These are phyloP conservation scores for Stegophylla sp. DNA, from an alignment of 2,888 invertebrate species.

Conservation along the genomic window DNA sequence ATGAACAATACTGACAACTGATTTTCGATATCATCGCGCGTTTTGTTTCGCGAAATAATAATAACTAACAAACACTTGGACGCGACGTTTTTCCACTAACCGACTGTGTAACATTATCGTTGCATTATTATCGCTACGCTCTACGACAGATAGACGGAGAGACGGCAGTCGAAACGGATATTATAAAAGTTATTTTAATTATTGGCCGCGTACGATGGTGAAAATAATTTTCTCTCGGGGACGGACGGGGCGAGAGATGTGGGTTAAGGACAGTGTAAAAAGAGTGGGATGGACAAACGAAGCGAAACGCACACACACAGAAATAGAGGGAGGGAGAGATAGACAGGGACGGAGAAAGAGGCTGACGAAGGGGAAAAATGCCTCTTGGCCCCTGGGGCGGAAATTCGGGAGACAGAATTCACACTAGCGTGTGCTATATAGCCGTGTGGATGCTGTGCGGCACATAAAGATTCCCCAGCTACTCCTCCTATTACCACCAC, in stretches of 20 bases:
- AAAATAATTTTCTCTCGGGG: not conserved
- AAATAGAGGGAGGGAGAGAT: too few species aligned
- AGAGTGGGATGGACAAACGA: too few species aligned
- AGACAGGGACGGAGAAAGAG: not conserved
- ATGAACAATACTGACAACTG: not conserved
- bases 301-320: too few species aligned
- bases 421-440: not conserved
- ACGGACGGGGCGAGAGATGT: not conserved
- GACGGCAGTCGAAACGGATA: conserved; percentile 17
- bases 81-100: too few species aligned
- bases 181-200: conserved; percentile 28
- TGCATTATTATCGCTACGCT: not conserved
- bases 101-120: too few species aligned
- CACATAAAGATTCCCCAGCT: conserved; percentile 7
- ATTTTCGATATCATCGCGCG: not conserved
- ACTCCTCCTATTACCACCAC: not conserved
- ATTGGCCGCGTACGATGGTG: not conserved
- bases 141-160: not conserved
- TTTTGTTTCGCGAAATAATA: not conserved
- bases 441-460: not conserved
- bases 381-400: not conserved
- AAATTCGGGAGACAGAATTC: conserved; percentile 9
- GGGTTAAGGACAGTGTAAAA: too few species aligned
- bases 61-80: too few species aligned
- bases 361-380: too few species aligned